Percentiles rank a stretch among this genome's conserved stretches.
Evolutionary conservation across 1,140 invertebrate genomes (phyloP).

Genomic region (Nasonia longicornis): DNA sequence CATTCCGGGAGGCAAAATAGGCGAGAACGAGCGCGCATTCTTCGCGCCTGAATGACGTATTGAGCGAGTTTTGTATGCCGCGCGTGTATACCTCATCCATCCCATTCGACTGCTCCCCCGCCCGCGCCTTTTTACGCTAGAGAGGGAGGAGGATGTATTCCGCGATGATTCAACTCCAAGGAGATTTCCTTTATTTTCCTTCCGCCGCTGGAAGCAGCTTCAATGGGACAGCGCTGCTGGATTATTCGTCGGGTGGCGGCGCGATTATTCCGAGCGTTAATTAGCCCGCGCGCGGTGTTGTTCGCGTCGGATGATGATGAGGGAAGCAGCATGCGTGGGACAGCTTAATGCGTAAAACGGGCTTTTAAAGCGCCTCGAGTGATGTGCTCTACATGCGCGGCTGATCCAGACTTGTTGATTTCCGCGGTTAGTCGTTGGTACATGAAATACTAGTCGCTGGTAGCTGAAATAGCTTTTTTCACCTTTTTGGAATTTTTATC

Average conservation of each 20-base stretch:
- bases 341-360: too few species aligned
- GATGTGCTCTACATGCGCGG: too few species aligned
- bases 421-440: too few species aligned
- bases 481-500: too few species aligned
- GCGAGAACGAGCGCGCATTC: conserved; percentile 69
- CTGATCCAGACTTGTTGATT: too few species aligned
- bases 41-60: conserved; percentile 69
- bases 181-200: conserved; percentile 47
- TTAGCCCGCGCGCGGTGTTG: background rate
- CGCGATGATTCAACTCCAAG: conserved; percentile 36
- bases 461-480: too few species aligned
- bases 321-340: too few species aligned
- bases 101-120: conserved; percentile 50
- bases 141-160: background rate
- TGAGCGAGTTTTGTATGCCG: conserved; percentile 69
- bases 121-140: conserved; percentile 16
- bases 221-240: background rate
- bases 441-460: too few species aligned
- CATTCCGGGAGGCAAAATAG: conserved; percentile 67
- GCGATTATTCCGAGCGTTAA: background rate
- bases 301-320: too few species aligned
- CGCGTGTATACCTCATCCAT: conserved; percentile 62
- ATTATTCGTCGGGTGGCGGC: background rate
- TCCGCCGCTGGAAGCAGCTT: conserved; percentile 6
- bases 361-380: too few species aligned